Conservation (phyloP, 2,113 vertebrate species). For the Mystacornis crossleyi region DNA sequence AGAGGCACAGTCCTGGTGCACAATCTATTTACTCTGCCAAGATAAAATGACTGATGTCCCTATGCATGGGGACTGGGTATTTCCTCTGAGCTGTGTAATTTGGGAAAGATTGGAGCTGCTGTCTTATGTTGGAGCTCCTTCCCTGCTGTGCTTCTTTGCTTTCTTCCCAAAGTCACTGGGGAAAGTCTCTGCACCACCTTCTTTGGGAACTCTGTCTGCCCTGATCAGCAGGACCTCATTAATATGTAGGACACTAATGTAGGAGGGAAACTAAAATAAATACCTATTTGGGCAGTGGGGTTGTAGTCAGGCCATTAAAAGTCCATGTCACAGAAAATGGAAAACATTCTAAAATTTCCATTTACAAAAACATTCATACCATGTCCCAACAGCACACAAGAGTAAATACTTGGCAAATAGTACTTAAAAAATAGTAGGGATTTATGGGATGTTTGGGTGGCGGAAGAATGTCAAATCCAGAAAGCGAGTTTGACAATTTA, state of each 20-base stretch:
- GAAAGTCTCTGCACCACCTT: neutral
- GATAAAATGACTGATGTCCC: conserved; percentile 28
- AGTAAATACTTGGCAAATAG: neutral
- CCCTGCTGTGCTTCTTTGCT: neutral
- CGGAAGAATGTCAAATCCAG: neutral
- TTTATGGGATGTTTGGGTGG: neutral
- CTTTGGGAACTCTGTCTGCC: neutral
- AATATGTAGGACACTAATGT: neutral
- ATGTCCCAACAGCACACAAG: neutral
- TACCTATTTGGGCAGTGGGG: neutral
- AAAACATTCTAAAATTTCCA: neutral
- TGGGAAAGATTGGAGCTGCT: neutral
- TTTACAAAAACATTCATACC: neutral
- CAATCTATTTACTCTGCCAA: neutral
- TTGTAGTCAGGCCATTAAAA: neutral
- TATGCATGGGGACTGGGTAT: neutral
- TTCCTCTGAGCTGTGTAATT: neutral
- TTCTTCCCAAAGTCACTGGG: neutral
- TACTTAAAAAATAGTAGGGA: neutral
- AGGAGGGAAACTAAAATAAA: neutral
- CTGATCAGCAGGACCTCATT: neutral
- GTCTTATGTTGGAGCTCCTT: neutral
- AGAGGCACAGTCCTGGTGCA: neutral
- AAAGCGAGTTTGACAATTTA: neutral
- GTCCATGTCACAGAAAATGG: neutral